Evolutionary conservation across 2,888 invertebrate species (phyloP).

Genomic region (Xestoiulus laeticollis): DNA sequence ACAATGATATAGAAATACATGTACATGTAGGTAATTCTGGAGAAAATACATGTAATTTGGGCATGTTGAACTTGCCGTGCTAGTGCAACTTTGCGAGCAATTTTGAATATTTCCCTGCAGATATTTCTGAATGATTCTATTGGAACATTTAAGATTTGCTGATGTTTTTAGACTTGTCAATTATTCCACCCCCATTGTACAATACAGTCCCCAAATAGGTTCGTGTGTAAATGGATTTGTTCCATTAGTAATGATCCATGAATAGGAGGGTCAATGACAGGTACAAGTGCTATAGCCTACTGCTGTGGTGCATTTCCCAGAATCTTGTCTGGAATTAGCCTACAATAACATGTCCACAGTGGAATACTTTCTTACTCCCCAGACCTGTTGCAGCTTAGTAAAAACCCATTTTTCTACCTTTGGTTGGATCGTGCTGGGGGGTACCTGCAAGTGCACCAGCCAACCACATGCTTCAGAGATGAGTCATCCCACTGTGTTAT

Average conservation of each 20-base stretch:
- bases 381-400: conserved; percentile 12
- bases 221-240: not conserved
- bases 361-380: not conserved
- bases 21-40: no score
- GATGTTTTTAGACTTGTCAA: no score
- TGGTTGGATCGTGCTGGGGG: conserved; percentile 8
- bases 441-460: not conserved
- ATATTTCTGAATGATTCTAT: no score
- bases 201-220: no score
- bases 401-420: not conserved
- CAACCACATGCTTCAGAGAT: not conserved
- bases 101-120: no score
- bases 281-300: no score
- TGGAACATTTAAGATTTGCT: no score
- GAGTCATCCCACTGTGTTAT: not conserved
- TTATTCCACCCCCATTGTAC: not conserved
- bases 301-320: not conserved
- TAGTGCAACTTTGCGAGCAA: no score
- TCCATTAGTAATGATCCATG: not conserved
- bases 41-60: no score
- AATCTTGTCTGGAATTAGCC: conserved; percentile 18
- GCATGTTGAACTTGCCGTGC: no score
- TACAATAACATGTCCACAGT: not conserved
- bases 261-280: not conserved
- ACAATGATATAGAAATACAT: no score